Conservation (phyloP, 1,140 invertebrate genomes). For the Octopus sinensis region DNA sequence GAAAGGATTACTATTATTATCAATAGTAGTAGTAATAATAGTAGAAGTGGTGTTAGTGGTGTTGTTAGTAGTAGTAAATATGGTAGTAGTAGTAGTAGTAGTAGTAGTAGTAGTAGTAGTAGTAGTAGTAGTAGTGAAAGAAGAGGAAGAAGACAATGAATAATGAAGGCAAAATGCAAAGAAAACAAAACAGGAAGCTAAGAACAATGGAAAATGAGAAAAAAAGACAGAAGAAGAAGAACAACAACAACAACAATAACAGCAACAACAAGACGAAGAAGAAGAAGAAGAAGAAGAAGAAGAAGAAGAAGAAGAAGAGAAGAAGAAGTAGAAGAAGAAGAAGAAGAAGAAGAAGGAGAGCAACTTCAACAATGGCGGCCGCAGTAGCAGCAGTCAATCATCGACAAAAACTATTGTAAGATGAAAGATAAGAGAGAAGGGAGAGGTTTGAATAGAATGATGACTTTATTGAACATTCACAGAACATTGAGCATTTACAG, state of each 20-base stretch:
- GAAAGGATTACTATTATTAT: too few relatives aligned
- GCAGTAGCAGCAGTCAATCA: too few relatives aligned
- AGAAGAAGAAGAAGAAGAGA: not conserved
- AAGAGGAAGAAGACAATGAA: not conserved
- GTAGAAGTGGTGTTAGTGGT: too few relatives aligned
- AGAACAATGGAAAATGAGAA: not conserved
- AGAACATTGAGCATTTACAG: too few relatives aligned
- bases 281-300: not conserved
- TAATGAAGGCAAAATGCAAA: not conserved
- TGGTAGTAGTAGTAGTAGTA: too few relatives aligned
- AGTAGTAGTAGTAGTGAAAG: not conserved
- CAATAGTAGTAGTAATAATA: too few relatives aligned
- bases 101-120: too few relatives aligned
- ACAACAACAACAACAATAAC: not conserved
- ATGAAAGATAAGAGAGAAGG: too few relatives aligned
- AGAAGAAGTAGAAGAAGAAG: not conserved
- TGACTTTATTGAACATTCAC: too few relatives aligned
- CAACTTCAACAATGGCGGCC: not conserved
- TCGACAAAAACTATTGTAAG: too few relatives aligned
- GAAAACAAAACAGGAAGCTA: not conserved
- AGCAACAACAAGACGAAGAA: not conserved
- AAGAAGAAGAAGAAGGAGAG: constrained; percentile 3
- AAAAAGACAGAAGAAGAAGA: not conserved
- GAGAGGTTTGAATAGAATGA: too few relatives aligned
- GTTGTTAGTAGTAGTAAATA: too few relatives aligned